These are phyloP conservation scores for Candoia aspera DNA, from an alignment of 2,113 vertebrate species.

Conservation along the genomic window DNA sequence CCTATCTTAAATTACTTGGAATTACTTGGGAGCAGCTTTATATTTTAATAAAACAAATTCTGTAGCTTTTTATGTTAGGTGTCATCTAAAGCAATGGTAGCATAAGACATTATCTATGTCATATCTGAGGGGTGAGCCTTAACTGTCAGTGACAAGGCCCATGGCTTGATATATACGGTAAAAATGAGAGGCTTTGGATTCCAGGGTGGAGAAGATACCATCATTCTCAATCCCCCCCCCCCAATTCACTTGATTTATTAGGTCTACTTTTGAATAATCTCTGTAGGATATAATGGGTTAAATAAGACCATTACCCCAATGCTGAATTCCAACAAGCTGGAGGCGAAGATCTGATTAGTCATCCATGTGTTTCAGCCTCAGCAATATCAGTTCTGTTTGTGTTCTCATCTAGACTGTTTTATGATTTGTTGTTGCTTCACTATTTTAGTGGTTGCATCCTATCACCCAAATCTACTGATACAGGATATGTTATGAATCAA, in stretches of 20 bases:
- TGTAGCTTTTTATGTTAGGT: neutral
- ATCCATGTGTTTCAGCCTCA: neutral
- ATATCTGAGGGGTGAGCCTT: conserved; percentile 1
- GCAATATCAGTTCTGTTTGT: neutral
- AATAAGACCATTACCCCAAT: neutral
- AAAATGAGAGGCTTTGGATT: neutral
- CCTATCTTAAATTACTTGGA: conserved; percentile 19
- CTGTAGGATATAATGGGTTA: neutral
- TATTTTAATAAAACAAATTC: conserved; percentile 5
- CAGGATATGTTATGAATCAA: neutral
- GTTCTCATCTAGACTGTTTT: neutral
- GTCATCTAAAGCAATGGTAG: conserved; percentile 7
- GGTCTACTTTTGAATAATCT: neutral
- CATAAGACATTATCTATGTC: neutral
- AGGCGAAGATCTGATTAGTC: neutral
- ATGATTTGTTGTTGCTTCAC: neutral
- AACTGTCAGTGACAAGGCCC: neutral
- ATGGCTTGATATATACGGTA: neutral
- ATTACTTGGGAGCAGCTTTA: conserved; percentile 38
- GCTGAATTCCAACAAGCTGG: neutral
- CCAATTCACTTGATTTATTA: neutral
- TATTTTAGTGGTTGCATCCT: neutral
- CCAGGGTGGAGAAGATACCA: neutral
- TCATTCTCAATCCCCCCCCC: neutral
- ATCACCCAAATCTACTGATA: neutral